A percentile compares a stretch with the other conserved stretches of the same genome.
Conservation (phyloP, 2,888 invertebrate genomes). For the Ephialtes manifestator region DNA sequence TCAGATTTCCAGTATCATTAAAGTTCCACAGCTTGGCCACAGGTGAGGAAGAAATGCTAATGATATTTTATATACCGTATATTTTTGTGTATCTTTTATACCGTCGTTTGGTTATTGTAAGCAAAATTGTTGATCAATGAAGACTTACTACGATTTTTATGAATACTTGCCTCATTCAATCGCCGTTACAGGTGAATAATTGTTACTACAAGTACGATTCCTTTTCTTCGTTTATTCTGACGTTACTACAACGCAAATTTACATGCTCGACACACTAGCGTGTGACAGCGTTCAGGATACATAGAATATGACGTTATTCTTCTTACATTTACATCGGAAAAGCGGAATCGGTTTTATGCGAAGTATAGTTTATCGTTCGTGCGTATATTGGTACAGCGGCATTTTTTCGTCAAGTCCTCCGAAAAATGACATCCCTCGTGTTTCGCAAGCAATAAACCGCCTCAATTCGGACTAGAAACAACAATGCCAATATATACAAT, state of each 20-base stretch:
- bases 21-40: neutral
- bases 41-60: neutral
- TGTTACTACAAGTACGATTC: neutral
- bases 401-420: constrained; percentile 12
- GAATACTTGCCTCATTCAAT: neutral
- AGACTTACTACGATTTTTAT: neutral
- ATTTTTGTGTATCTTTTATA: neutral
- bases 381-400: neutral
- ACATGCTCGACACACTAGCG: neutral
- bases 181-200: neutral
- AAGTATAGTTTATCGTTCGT: constrained; percentile 13
- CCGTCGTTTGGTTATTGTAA: neutral
- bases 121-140: constrained; percentile 8
- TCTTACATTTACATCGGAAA: constrained; percentile 16
- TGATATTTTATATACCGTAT: neutral
- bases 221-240: constrained; percentile 21
- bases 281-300: neutral
- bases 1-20: neutral
- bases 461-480: constrained; percentile 49
- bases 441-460: constrained; percentile 45
- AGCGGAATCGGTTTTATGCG: constrained; percentile 5
- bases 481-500: neutral
- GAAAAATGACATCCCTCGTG: constrained; percentile 14
- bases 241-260: constrained; percentile 30
- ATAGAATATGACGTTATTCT: constrained; percentile 15